phyloP scores from a whole-genome alignment of 2,797 vertebrate species.

The Myotis myotis region DNA sequence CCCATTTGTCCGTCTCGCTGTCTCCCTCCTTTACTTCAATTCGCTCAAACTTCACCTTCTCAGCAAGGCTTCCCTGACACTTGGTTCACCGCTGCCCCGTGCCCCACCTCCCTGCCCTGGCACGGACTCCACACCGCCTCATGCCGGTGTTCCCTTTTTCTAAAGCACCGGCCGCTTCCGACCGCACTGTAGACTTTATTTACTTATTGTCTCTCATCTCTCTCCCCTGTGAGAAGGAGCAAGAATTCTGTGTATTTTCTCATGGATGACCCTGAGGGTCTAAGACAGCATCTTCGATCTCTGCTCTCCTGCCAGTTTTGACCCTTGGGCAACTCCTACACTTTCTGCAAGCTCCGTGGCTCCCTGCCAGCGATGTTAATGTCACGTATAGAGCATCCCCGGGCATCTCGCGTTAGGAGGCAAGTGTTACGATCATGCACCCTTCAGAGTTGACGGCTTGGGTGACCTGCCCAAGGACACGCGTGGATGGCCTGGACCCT shows the following conservation, averaged over 20 bases:
- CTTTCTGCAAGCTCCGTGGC: background rate
- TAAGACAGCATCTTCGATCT: background rate
- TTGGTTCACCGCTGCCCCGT: too few species aligned
- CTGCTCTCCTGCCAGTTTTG: too few species aligned
- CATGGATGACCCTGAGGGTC: background rate
- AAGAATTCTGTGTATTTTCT: background rate
- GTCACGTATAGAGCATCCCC: fast-evolving
- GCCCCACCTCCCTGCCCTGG: background rate
- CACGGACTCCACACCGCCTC: fast-evolving
- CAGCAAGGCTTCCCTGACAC: background rate
- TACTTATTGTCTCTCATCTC: too few species aligned
- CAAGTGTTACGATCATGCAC: background rate
- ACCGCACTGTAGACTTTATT: background rate
- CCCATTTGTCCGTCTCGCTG: fast-evolving
- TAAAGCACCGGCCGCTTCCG: fast-evolving
- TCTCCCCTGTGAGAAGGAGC: too few species aligned
- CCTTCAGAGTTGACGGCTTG: background rate
- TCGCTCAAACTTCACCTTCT: fast-evolving
- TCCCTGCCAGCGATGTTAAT: fast-evolving
- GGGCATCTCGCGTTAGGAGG: background rate
- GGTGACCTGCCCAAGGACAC: background rate
- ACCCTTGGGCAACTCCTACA: too few species aligned
- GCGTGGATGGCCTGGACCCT: fast-evolving
- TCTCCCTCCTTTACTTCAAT: background rate
- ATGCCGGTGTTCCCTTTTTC: fast-evolving